A percentile compares a stretch with the other conserved stretches of the same genome.
Conservation (phyloP, 2,113 vertebrate genomes). For the Brachirus orientalis region DNA sequence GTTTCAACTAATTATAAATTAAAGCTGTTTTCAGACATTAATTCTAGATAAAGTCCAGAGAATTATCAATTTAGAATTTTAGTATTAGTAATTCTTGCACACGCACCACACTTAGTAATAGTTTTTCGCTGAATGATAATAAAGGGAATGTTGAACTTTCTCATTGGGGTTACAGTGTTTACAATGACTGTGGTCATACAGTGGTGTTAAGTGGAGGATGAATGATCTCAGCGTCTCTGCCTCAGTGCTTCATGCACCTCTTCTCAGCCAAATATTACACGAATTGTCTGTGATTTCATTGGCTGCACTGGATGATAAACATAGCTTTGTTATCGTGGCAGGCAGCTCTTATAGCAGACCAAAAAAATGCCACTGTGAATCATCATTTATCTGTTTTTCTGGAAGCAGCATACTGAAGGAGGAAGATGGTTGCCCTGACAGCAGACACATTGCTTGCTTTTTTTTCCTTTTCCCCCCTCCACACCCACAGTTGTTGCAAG, state of each 20-base stretch:
- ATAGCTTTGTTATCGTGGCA: constrained; percentile 8
- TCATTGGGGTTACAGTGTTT: neutral
- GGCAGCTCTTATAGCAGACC: constrained; percentile 20
- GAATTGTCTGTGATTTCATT: constrained; percentile 28
- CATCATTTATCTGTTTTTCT: constrained; percentile 27
- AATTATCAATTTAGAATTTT: too few relatives aligned
- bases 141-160: neutral
- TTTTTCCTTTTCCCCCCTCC: neutral
- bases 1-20: too few relatives aligned
- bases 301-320: neutral
- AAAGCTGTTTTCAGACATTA: too few relatives aligned
- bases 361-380: constrained; percentile 18
- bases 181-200: constrained; percentile 5
- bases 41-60: too few relatives aligned
- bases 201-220: constrained; percentile 32
- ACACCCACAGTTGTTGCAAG: constrained; percentile 28
- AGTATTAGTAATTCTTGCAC: too few relatives aligned
- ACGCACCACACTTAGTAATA: too few relatives aligned
- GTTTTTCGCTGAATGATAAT: too few relatives aligned
- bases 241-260: constrained; percentile 27
- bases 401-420: constrained; percentile 1
- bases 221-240: constrained; percentile 16
- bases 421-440: constrained; percentile 26
- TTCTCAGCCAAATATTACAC: constrained; percentile 27
- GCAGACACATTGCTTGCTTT: constrained; percentile 13